These are phyloP conservation scores for Pseudopleuronectes americanus DNA, from an alignment of 2,797 vertebrate species.

Conservation along the genomic window DNA sequence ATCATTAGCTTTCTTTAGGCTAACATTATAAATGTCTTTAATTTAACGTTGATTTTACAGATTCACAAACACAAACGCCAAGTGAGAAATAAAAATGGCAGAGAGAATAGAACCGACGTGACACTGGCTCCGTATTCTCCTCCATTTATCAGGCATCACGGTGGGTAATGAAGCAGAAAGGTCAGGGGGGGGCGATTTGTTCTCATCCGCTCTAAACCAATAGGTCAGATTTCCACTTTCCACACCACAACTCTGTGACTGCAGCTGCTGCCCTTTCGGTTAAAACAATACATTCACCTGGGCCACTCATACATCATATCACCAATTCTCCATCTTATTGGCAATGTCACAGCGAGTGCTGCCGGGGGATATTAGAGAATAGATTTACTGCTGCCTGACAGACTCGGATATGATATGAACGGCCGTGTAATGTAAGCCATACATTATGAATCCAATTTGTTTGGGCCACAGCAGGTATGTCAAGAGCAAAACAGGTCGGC, in stretches of 20 bases:
- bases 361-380: constrained; percentile 59
- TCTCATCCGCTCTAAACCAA: constrained; percentile 74
- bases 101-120: constrained; percentile 1
- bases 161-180: constrained; percentile 78
- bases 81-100: neutral
- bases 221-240: constrained; percentile 78
- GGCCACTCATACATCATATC: constrained; percentile 73
- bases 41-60: neutral
- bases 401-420: constrained; percentile 61
- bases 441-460: constrained; percentile 81
- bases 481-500: constrained; percentile 23
- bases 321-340: constrained; percentile 73
- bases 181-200: constrained; percentile 69
- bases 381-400: constrained; percentile 63
- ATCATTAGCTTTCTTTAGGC: neutral
- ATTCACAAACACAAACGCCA: neutral
- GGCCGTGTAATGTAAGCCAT: constrained; percentile 71
- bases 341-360: constrained; percentile 59
- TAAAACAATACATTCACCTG: constrained; percentile 75
- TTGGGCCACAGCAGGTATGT: constrained; percentile 43
- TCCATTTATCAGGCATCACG: constrained; percentile 70
- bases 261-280: constrained; percentile 76
- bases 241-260: constrained; percentile 69
- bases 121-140: constrained; percentile 48
- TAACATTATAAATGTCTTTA: neutral